These are phyloP conservation scores for Triplophysa dalaica DNA, from an alignment of 2,113 vertebrate genomes.

Conservation along the genomic window DNA sequence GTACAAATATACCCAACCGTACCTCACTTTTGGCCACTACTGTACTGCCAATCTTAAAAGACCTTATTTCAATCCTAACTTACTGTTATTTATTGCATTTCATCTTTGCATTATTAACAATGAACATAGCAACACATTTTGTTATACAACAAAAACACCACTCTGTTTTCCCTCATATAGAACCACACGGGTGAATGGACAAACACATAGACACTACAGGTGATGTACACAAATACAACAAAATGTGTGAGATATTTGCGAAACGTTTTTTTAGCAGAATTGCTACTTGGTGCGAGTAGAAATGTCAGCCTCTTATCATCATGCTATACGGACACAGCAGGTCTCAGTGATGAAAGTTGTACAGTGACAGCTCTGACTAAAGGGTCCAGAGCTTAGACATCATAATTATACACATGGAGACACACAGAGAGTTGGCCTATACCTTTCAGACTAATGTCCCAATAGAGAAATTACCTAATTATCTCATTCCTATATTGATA, in stretches of 20 bases:
- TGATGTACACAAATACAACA: neutral
- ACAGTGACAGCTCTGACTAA: constrained; percentile 28
- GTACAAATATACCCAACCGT: too few species aligned
- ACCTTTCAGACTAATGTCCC: constrained; percentile 23
- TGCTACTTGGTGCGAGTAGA: constrained; percentile 22
- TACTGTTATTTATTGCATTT: too few species aligned
- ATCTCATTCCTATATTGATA: constrained; percentile 22
- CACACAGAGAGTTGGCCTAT: constrained; percentile 16
- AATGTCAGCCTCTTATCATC: constrained; percentile 26
- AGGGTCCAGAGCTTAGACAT: constrained; percentile 38
- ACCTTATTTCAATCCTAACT: too few species aligned
- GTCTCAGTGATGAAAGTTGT: constrained; percentile 30
- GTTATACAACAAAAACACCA: neutral
- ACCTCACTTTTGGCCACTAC: too few species aligned
- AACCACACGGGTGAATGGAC: neutral
- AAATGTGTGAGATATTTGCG: neutral
- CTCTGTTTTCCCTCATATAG: neutral
- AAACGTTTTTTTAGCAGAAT: neutral
- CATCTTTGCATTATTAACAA: neutral
- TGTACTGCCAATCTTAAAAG: too few species aligned
- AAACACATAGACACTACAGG: neutral
- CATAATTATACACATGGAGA: constrained; percentile 41
- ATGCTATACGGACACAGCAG: constrained; percentile 16
- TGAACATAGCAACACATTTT: neutral
- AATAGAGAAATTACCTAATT: constrained; percentile 32